Evolutionary conservation across 1,140 invertebrate genomes (phyloP).

Genomic region (Drosophila lacertosa): DNA sequence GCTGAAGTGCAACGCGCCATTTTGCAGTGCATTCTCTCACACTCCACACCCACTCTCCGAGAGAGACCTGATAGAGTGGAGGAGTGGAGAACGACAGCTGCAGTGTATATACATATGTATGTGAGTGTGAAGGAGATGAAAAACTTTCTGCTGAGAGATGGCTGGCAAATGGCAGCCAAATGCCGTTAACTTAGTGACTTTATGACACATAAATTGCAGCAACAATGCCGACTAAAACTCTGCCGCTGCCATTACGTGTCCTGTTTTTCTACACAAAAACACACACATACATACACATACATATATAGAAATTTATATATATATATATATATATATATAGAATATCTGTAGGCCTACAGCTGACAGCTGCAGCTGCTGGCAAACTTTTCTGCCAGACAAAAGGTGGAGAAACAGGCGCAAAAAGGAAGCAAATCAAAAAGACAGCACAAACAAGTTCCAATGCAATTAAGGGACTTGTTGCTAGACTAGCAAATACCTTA

Average conservation of each 20-base stretch:
- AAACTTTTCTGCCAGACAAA: constrained; percentile 29
- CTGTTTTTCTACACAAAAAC: too few relatives aligned
- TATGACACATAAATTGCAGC: constrained; percentile 82
- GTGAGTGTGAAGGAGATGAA: constrained; percentile 3
- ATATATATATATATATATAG: background rate
- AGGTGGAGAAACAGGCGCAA: constrained; percentile 12
- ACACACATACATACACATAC: constrained; percentile 8
- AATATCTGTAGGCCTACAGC: constrained; percentile 43
- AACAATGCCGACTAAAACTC: constrained; percentile 37
- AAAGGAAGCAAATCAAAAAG: constrained; percentile 69
- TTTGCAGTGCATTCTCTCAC: constrained; percentile 36
- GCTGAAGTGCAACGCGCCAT: constrained; percentile 49
- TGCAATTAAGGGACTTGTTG: background rate
- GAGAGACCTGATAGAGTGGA: background rate
- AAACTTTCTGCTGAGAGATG: constrained; percentile 44
- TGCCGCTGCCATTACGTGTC: constrained; percentile 23
- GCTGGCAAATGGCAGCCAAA: constrained; percentile 70
- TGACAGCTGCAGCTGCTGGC: constrained; percentile 52
- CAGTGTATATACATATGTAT: background rate
- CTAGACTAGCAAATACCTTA: background rate
- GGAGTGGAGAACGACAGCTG: too few relatives aligned
- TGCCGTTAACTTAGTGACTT: constrained; percentile 82
- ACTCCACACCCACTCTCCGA: background rate
- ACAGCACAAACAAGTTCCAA: constrained; percentile 26
- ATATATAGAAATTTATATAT: constrained; percentile 9